phyloP scores from a whole-genome alignment of 64 coral and sea anemone genomes.

The Exaiptasia diaphana region DNA sequence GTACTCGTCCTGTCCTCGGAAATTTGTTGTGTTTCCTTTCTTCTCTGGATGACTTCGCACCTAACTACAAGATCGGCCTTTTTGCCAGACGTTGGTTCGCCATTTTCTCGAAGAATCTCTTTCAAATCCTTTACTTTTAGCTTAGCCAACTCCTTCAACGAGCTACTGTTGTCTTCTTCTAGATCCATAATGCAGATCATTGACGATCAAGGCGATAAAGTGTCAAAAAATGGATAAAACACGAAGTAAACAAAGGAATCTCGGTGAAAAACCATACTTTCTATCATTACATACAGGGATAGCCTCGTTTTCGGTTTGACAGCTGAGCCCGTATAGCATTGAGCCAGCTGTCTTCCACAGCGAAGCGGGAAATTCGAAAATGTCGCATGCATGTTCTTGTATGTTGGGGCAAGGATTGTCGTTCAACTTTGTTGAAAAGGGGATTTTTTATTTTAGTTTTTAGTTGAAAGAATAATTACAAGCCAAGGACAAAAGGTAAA shows the following conservation, averaged over 20 bases:
- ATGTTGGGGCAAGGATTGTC: too few species aligned
- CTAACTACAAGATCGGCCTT: slow-evolving; percentile 15
- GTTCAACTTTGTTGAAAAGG: too few species aligned
- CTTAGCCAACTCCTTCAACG: background rate
- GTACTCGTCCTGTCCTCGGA: background rate
- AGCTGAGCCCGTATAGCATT: background rate
- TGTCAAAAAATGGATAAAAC: background rate
- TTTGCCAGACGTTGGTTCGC: slow-evolving; percentile 17
- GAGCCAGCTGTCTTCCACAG: background rate
- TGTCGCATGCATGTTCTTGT: too few species aligned
- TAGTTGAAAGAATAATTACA: too few species aligned
- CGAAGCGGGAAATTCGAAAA: too few species aligned
- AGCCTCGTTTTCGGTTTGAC: background rate
- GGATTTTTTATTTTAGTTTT: too few species aligned
- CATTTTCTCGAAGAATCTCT: slow-evolving; percentile 32
- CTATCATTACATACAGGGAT: background rate
- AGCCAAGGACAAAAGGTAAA: too few species aligned
- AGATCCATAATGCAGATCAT: too few species aligned
- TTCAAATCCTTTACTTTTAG: slow-evolving; percentile 38
- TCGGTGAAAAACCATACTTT: background rate
- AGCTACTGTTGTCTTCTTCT: background rate
- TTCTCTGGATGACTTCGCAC: background rate
- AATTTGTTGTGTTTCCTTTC: too few species aligned
- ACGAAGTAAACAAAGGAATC: background rate
- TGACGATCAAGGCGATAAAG: too few species aligned